These are phyloP conservation scores for Sinhomidia bicolor DNA, from an alignment of 2,888 invertebrate genomes.

Conservation along the genomic window DNA sequence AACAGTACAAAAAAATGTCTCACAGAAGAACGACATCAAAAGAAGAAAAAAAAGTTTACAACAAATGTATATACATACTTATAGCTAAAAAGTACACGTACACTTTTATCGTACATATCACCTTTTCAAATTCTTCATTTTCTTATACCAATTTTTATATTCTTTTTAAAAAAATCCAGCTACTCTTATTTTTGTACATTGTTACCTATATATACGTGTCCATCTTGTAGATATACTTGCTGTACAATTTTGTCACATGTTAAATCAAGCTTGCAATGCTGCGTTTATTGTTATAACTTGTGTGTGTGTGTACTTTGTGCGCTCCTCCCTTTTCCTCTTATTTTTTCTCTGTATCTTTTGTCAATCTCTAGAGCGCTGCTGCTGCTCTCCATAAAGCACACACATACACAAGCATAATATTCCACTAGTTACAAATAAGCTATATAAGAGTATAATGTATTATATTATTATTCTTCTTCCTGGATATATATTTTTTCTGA, in stretches of 20 bases:
- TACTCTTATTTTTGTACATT: neutral
- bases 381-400: neutral
- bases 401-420: no score
- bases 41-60: constrained; percentile 64
- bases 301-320: no score
- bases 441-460: neutral
- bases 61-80: no score
- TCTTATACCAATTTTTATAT: constrained; percentile 13
- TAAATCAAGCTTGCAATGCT: constrained; percentile 50
- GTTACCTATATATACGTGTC: no score
- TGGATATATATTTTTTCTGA: neutral
- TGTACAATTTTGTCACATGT: constrained; percentile 23
- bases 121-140: constrained; percentile 30
- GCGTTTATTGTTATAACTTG: neutral
- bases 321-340: constrained; percentile 51
- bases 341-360: neutral
- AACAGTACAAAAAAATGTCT: constrained; percentile 60
- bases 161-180: constrained; percentile 14
- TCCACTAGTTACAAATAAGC: no score
- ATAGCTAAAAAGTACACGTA: constrained; percentile 65
- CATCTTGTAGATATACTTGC: constrained; percentile 13
- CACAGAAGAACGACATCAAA: constrained; percentile 61
- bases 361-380: neutral
- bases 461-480: neutral
- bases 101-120: neutral